Conservation (phyloP, 2,113 vertebrate species). For the Clinocottus analis region DNA sequence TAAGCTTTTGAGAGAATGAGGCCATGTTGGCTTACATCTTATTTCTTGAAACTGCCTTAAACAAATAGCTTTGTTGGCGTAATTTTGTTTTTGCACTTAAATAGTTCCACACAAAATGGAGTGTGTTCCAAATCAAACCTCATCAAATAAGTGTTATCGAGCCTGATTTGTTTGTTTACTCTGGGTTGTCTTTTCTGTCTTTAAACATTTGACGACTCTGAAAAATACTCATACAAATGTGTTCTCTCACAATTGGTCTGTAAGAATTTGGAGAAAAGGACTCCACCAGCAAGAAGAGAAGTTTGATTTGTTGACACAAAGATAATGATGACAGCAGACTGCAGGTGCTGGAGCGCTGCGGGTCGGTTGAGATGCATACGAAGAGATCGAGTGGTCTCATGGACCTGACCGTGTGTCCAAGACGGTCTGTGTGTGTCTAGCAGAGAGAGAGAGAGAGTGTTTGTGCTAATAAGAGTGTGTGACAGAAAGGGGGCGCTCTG, state of each 20-base stretch:
- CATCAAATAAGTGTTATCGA: slow-evolving; percentile 44
- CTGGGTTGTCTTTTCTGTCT: slow-evolving; percentile 20
- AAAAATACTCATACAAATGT: not conserved
- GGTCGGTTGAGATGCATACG: slow-evolving; percentile 10
- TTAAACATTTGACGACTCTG: slow-evolving; percentile 8
- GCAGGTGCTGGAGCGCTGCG: slow-evolving; percentile 47
- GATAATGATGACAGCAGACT: slow-evolving; percentile 9
- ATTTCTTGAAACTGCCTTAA: slow-evolving; percentile 16
- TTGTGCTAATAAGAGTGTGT: not conserved
- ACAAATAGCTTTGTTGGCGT: not conserved
- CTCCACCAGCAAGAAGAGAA: not conserved
- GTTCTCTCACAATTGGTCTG: not conserved
- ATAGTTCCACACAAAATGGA: slow-evolving; percentile 27
- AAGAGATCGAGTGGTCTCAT: slow-evolving; percentile 25
- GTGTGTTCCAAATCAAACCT: not conserved
- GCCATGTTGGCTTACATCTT: not conserved
- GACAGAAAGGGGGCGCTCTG: slow-evolving; percentile 78
- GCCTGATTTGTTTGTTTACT: slow-evolving; percentile 36
- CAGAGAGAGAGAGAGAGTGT: slow-evolving; percentile 4
- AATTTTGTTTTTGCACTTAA: not conserved
- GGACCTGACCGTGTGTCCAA: slow-evolving; percentile 3
- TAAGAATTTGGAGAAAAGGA: slow-evolving; percentile 15
- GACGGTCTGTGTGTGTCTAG: slow-evolving; percentile 24
- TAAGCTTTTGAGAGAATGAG: not conserved
- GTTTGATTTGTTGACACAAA: slow-evolving; percentile 34